Base-by-base conservation (phyloP, 30 jellyfish, hydroid and myxozoan genomes). In the Mastigias papua region DNA sequence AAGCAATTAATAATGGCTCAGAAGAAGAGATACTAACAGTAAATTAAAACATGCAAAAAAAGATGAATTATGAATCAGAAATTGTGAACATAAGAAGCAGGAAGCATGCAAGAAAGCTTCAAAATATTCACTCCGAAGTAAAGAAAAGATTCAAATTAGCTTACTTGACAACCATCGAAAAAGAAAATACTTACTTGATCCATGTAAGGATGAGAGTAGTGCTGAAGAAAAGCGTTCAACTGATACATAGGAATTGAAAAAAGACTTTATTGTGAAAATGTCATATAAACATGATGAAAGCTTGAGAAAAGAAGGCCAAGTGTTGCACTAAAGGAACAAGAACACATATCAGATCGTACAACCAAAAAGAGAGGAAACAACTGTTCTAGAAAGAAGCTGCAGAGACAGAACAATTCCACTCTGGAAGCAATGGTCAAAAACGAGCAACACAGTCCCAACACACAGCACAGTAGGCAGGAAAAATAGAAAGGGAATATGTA, bases 401-500 rank as follows among this genome's bases (percentile, higher is more conserved):
- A 63, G 32, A 63, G 2, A 32, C 30, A 9, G 74, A 63, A 5
- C 74, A 63, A 32, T 63, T 8, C 17, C 35, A 16, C 48, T 32
- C 75, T 11, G 75, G 31, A 63, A 63, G 1, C 75, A 25, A 63
- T 0, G 42, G 48, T 63, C 75, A 0, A 16, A 19, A 63, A 22
- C 31, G 22, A 10, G 22, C 17, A 63, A 0, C 22, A 22, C 75
- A 63, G 75, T 22, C 75, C 31, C 75, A 15, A 22, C 35, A 57
- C n/a, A n/a, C n/a, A n/a, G n/a, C n/a, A 2, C 69, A 57, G 69
- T 7, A 57, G 69, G 10, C 69, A 57, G 27, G 75, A n/a, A n/a
- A 63, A 63, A 63, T 63, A 63, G 75, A 63, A 63, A 1, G 75
- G 22, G 75, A 63, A 63, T 63, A 63, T 19, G 17, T 63, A 63